A percentile compares a stretch with the other conserved stretches of the same genome.
Evolutionary conservation across 2,797 vertebrate genomes (phyloP).

Genomic region (Chelmon rostratus): DNA sequence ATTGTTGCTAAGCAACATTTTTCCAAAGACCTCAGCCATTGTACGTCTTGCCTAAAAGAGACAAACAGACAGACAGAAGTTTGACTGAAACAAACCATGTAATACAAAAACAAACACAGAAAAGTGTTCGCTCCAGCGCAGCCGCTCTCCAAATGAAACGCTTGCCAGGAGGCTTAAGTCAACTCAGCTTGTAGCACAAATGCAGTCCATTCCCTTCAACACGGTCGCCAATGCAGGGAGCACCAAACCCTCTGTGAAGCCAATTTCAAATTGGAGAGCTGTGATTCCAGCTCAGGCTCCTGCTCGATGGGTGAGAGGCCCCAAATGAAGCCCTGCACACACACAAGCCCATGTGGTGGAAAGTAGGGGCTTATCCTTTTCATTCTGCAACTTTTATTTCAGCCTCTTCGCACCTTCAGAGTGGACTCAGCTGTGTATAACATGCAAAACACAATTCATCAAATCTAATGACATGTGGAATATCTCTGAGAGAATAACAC

Average conservation of each 20-base stretch:
- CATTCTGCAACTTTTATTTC: constrained; percentile 9
- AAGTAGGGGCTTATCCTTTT: constrained; percentile 21
- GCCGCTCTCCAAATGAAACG: constrained; percentile 51
- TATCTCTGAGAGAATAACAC: constrained; percentile 45
- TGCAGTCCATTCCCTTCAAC: constrained; percentile 54
- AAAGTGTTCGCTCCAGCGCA: constrained; percentile 41
- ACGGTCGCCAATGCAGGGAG: constrained; percentile 15
- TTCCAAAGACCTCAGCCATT: constrained; percentile 16
- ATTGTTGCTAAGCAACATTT: constrained; percentile 67
- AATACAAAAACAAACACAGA: constrained; percentile 64
- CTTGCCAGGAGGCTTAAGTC: constrained; percentile 66
- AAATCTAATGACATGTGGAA: constrained; percentile 49
- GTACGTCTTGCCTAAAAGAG: constrained; percentile 30
- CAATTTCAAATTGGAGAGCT: constrained; percentile 59
- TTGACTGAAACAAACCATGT: constrained; percentile 66
- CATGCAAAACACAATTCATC: constrained; percentile 38
- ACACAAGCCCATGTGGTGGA: constrained; percentile 16
- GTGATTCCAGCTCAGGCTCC: constrained; percentile 54
- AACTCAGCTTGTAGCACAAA: constrained; percentile 68
- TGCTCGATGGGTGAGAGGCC: constrained; percentile 38
- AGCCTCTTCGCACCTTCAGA: neutral
- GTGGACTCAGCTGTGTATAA: constrained; percentile 3
- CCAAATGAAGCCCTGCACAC: constrained; percentile 13
- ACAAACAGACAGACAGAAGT: constrained; percentile 46
- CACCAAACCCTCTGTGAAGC: constrained; percentile 52